Conservation (phyloP, 1,140 invertebrate genomes). For the Colletes gigas region DNA sequence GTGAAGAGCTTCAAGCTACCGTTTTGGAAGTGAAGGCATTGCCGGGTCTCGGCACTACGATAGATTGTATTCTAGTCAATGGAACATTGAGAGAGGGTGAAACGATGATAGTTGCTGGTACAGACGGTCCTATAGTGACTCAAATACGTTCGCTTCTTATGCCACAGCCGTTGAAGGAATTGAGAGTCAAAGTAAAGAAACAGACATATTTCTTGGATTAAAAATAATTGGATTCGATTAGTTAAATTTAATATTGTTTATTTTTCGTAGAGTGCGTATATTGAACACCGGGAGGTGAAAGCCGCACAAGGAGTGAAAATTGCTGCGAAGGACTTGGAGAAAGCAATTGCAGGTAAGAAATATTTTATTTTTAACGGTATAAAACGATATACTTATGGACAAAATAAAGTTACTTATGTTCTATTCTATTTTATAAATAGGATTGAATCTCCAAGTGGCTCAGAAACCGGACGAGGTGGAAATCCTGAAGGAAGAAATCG, state of each 20-base stretch:
- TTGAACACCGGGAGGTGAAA: slow-evolving; percentile 96
- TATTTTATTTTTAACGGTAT: slow-evolving; percentile 15
- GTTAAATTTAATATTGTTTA: slow-evolving; percentile 19
- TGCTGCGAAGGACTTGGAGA: slow-evolving; percentile 98
- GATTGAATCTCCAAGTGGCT: slow-evolving; percentile 93
- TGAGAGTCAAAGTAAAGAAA: slow-evolving; percentile 93
- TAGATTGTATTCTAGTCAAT: slow-evolving; percentile 99
- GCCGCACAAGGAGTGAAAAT: slow-evolving; percentile 99
- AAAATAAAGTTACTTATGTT: no score
- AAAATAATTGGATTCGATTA: no score
- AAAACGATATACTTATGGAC: no score
- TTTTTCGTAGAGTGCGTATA: slow-evolving; percentile 91
- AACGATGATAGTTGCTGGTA: slow-evolving; percentile 96
- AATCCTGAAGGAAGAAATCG: slow-evolving; percentile 88
- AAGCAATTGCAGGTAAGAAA: slow-evolving; percentile 92
- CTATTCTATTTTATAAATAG: slow-evolving; percentile 70
- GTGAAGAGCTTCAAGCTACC: slow-evolving; percentile 96
- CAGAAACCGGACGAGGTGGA: slow-evolving; percentile 97
- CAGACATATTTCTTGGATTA: background rate
- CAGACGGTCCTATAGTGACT: slow-evolving; percentile 98
- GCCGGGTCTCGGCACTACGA: slow-evolving; percentile 98
- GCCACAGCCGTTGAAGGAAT: slow-evolving; percentile 98
- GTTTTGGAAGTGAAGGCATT: slow-evolving; percentile 99
- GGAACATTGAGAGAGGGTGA: slow-evolving; percentile 96
- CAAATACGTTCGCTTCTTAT: slow-evolving; percentile 98